Conservation (phyloP, 2,797 vertebrate genomes). For the Catharus ustulatus region DNA sequence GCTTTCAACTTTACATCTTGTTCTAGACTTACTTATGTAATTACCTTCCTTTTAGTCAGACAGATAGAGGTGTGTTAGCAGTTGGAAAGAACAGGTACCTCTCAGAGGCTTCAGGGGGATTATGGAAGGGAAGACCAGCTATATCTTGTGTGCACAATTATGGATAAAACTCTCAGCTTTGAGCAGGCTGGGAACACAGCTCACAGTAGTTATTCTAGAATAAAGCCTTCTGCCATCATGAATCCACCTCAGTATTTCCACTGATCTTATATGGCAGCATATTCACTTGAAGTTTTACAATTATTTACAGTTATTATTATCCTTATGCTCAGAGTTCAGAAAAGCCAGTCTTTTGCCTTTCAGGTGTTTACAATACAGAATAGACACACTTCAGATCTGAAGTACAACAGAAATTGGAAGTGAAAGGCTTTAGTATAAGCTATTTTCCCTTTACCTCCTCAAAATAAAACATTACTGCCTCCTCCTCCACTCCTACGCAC, state of each 20-base stretch:
- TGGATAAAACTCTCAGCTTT: not conserved
- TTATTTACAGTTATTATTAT: not conserved
- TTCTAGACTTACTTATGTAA: not conserved
- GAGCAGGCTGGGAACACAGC: not conserved
- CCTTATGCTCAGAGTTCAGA: not conserved
- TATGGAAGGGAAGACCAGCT: not conserved
- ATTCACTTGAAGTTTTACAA: not conserved
- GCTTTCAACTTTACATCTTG: not conserved
- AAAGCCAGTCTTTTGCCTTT: not conserved
- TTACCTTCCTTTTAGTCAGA: not conserved
- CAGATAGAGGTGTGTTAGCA: not conserved
- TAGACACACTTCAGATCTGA: not conserved
- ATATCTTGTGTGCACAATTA: accelerated
- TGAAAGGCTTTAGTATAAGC: not conserved
- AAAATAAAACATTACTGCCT: not conserved
- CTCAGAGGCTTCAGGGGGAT: not conserved
- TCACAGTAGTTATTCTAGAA: not conserved
- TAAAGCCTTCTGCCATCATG: not conserved
- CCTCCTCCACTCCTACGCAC: not conserved
- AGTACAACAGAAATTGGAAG: not conserved
- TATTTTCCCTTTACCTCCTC: not conserved
- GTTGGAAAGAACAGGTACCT: not conserved
- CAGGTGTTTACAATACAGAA: not conserved
- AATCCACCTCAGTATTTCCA: not conserved
- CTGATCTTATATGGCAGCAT: not conserved